phyloP scores from a whole-genome alignment of 2,888 invertebrate species.

The Aleiodes leptofemur region DNA sequence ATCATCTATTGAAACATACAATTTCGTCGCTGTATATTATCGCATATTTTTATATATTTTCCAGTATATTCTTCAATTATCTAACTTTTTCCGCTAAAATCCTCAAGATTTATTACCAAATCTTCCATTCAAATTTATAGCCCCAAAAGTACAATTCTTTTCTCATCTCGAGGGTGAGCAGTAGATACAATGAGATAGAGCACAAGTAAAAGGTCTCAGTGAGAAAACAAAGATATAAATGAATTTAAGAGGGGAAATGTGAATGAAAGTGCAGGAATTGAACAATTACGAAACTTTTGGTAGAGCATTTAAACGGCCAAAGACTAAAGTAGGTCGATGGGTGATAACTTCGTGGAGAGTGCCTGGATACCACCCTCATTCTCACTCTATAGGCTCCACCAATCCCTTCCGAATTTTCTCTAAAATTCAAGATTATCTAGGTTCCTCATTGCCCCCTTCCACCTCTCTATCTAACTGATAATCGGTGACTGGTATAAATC shows the following conservation, averaged over 20 bases:
- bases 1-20: too few relatives aligned
- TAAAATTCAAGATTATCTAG: constrained; percentile 24
- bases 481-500: constrained; percentile 66
- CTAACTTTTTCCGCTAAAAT: too few relatives aligned
- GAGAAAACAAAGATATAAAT: constrained; percentile 20
- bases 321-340: constrained; percentile 65
- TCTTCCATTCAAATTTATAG: too few relatives aligned
- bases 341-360: constrained; percentile 64
- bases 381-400: background rate
- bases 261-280: constrained; percentile 52
- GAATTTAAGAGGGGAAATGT: constrained; percentile 36
- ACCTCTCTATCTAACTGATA: constrained; percentile 62
- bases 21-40: too few relatives aligned
- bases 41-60: too few relatives aligned
- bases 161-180: constrained; percentile 32
- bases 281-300: constrained; percentile 67
- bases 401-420: constrained; percentile 32
- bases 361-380: constrained; percentile 2
- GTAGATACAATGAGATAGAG: constrained; percentile 8
- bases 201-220: constrained; percentile 37
- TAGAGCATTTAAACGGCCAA: too few relatives aligned
- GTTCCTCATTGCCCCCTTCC: constrained; percentile 3
- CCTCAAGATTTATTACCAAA: too few relatives aligned
- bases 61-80: too few relatives aligned
- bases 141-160: constrained; percentile 1